Conservation (phyloP, 2,113 vertebrate genomes). For the Gavia stellata region DNA sequence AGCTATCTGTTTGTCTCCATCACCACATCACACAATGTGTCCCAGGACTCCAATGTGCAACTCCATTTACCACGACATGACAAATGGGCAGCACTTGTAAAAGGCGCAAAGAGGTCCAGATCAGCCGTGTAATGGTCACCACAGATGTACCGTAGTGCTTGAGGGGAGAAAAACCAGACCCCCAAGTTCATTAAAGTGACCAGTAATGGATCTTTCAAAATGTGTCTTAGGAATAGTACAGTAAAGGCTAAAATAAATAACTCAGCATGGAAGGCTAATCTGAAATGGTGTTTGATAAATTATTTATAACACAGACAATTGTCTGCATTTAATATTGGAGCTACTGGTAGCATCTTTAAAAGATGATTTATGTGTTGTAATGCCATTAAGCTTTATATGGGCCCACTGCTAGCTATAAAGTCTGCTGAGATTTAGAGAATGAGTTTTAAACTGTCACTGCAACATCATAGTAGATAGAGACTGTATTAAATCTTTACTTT, state of each 20-base stretch:
- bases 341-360: slow-evolving; percentile 94
- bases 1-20: slow-evolving; percentile 78
- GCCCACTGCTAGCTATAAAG: slow-evolving; percentile 90
- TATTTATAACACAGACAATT: slow-evolving; percentile 97
- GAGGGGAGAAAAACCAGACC: slow-evolving; percentile 74
- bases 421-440: slow-evolving; percentile 90
- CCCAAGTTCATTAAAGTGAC: slow-evolving; percentile 91
- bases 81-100: slow-evolving; percentile 88
- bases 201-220: slow-evolving; percentile 86
- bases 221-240: slow-evolving; percentile 85
- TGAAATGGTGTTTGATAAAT: slow-evolving; percentile 92
- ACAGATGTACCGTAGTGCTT: slow-evolving; percentile 77
- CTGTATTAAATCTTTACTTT: slow-evolving; percentile 89
- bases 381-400: slow-evolving; percentile 93
- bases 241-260: slow-evolving; percentile 92
- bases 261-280: slow-evolving; percentile 78
- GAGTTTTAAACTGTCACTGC: slow-evolving; percentile 94
- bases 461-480: slow-evolving; percentile 82
- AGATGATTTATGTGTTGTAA: slow-evolving; percentile 99
- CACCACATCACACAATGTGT: slow-evolving; percentile 70
- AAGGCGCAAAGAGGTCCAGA: slow-evolving; percentile 71
- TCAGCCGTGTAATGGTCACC: slow-evolving; percentile 88
- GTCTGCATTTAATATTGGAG: slow-evolving; percentile 95
- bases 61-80: slow-evolving; percentile 87
- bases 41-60: slow-evolving; percentile 85